Evolutionary conservation across 37 sponge, comb jelly and placozoan genomes (phyloP).

Genomic region (Cladorhizidae sp.): DNA sequence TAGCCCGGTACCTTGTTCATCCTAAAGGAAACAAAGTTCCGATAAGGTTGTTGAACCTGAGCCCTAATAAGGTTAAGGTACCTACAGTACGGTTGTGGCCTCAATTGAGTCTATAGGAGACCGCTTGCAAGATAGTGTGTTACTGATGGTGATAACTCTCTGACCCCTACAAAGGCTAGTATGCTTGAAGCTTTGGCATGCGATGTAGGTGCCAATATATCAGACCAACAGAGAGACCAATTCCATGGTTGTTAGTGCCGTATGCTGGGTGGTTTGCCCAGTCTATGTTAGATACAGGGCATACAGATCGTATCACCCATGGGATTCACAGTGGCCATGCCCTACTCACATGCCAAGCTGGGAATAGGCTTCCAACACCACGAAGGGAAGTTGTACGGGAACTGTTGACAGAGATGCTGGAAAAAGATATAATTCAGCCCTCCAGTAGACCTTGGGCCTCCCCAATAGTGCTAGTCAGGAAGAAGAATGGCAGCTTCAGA

Average conservation of each 20-base stretch:
- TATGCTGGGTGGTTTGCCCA: neutral
- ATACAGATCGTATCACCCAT: neutral
- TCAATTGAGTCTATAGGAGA: too few relatives aligned
- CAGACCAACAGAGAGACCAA: neutral
- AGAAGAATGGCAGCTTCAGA: slow-evolving; percentile 5
- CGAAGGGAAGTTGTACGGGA: neutral
- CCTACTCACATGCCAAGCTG: slow-evolving; percentile 6
- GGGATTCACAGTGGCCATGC: neutral
- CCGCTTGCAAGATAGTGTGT: too few relatives aligned
- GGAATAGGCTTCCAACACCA: neutral
- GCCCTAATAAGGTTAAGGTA: too few relatives aligned
- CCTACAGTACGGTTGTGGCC: too few relatives aligned
- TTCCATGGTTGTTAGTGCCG: neutral
- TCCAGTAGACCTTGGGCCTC: slow-evolving; percentile 32
- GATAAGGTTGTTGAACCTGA: too few relatives aligned
- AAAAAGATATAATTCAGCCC: slow-evolving; percentile 13
- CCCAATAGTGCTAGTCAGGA: slow-evolving; percentile 8
- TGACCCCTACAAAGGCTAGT: too few relatives aligned
- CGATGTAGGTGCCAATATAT: neutral
- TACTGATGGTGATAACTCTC: too few relatives aligned
- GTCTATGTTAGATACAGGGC: neutral
- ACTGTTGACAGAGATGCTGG: slow-evolving; percentile 8
- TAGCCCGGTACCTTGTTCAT: too few relatives aligned
- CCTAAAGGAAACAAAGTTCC: too few relatives aligned
- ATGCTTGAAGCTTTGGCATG: neutral